Conservation (phyloP, 2,113 vertebrate genomes). For the Meles meles region DNA sequence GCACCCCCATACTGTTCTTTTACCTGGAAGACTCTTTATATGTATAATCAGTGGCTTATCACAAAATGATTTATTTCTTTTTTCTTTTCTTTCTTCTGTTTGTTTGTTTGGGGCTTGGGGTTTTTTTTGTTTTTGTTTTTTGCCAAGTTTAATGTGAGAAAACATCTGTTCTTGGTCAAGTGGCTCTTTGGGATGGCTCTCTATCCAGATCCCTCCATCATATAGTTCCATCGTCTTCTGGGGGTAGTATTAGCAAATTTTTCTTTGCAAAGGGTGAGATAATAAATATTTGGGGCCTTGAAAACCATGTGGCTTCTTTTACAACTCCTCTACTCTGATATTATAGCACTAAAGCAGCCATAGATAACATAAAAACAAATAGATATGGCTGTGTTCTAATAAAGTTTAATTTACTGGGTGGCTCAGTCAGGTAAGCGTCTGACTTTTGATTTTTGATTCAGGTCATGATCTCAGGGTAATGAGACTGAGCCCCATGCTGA, state of each 20-base stretch:
- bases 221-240: not conserved
- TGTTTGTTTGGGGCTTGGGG: not conserved
- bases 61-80: not conserved
- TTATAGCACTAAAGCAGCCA: no score
- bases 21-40: not conserved
- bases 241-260: not conserved
- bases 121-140: not conserved
- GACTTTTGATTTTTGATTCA: not conserved
- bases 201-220: not conserved
- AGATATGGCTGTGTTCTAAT: not conserved
- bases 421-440: no score
- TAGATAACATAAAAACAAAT: not conserved
- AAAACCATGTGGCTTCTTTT: not conserved
- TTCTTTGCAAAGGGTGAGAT: not conserved
- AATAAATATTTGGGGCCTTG: not conserved
- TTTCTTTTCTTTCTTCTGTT: not conserved
- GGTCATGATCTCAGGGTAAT: not conserved
- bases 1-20: not conserved
- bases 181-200: not conserved
- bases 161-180: not conserved
- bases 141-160: not conserved
- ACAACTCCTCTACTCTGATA: not conserved
- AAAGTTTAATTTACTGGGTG: not conserved
- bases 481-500: not conserved
- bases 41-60: not conserved